Percentiles rank a stretch among this genome's conserved stretches.
phyloP scores from a whole-genome alignment of 37 sponge, comb jelly and placozoan species.

The Ephydatia muelleri region DNA sequence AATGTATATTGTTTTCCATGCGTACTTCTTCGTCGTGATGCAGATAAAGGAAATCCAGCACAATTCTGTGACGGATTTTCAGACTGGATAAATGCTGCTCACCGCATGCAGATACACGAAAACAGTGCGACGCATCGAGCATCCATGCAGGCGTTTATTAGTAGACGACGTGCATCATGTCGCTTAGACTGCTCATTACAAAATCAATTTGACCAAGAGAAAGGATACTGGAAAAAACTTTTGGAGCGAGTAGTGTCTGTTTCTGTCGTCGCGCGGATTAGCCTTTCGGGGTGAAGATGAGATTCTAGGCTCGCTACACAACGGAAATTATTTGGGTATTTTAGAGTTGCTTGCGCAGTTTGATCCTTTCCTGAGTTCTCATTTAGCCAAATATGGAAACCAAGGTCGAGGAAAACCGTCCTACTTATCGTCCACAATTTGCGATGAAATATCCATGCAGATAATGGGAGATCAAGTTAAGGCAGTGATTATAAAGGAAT shows the following conservation, averaged over 20 bases:
- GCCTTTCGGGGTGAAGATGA: slow-evolving; percentile 33
- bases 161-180: too few relatives aligned
- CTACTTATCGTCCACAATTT: slow-evolving; percentile 29
- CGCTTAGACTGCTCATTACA: not conserved
- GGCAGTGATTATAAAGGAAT: slow-evolving; percentile 11
- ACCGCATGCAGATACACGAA: too few relatives aligned
- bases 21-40: too few relatives aligned
- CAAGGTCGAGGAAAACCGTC: slow-evolving; percentile 31
- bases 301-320: slow-evolving; percentile 23
- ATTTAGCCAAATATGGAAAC: slow-evolving; percentile 27
- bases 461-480: slow-evolving; percentile 31
- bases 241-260: slow-evolving; percentile 22
- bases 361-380: slow-evolving; percentile 16
- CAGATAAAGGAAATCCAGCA: too few relatives aligned
- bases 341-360: slow-evolving; percentile 30
- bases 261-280: slow-evolving; percentile 20
- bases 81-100: too few relatives aligned
- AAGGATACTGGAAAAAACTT: slow-evolving; percentile 26
- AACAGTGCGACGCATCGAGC: too few relatives aligned
- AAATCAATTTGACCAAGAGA: slow-evolving; percentile 7
- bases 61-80: too few relatives aligned
- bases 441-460: slow-evolving; percentile 25
- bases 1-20: too few relatives aligned
- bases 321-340: slow-evolving; percentile 37
- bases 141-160: too few relatives aligned